phyloP scores from a whole-genome alignment of 2,797 vertebrate species.

The Miopithecus talapoin region DNA sequence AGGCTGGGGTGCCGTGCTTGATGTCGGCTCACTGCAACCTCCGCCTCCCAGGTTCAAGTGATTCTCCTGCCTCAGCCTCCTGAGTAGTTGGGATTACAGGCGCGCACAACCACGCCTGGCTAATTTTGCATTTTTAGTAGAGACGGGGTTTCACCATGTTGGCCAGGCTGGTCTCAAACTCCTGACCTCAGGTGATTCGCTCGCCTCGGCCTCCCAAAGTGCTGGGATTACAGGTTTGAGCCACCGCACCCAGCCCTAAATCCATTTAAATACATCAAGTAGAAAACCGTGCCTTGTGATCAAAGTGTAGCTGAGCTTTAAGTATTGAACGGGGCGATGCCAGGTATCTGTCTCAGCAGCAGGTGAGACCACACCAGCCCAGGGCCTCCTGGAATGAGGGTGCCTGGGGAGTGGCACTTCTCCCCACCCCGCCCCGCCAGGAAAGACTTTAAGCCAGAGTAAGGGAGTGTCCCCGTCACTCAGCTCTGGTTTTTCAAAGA shows the following conservation, averaged over 20 bases:
- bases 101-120: accelerated
- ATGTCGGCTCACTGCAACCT: not conserved
- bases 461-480: not conserved
- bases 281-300: not conserved
- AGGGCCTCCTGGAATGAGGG: not conserved
- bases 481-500: not conserved
- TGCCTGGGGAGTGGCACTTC: accelerated
- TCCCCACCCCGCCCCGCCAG: not conserved
- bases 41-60: not conserved
- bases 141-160: not conserved
- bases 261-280: not conserved
- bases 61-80: not conserved
- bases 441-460: not conserved
- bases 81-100: not conserved
- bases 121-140: not conserved
- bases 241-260: not conserved
- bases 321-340: accelerated
- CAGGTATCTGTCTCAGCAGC: not conserved
- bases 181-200: not conserved
- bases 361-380: accelerated
- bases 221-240: not conserved
- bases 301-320: not conserved
- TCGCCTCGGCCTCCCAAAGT: not conserved
- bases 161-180: not conserved
- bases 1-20: not conserved